These are phyloP conservation scores for Ammodramus savannarum DNA, from an alignment of 2,113 vertebrate genomes.

Conservation along the genomic window DNA sequence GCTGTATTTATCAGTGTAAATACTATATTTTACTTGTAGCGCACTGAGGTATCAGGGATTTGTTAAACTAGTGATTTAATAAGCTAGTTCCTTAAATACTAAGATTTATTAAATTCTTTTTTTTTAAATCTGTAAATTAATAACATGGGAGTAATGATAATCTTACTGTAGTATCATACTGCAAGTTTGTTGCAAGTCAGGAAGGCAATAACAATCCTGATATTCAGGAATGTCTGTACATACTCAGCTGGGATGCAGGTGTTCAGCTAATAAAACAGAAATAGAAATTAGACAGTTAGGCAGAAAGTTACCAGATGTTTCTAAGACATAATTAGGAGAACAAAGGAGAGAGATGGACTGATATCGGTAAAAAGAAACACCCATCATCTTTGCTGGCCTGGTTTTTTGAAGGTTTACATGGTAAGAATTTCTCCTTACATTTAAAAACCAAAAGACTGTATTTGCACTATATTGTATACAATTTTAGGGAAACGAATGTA, in stretches of 20 bases:
- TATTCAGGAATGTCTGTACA: conserved; percentile 1
- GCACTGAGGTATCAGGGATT: not conserved
- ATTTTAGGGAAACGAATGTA: not conserved
- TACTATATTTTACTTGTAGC: not conserved
- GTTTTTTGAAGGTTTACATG: not conserved
- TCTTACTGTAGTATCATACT: not conserved
- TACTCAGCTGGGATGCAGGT: conserved; percentile 50
- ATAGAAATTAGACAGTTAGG: conserved; percentile 11
- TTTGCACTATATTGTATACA: not conserved
- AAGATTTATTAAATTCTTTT: not conserved
- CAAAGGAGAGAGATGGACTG: not conserved
- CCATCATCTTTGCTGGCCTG: not conserved
- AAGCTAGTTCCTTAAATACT: not conserved
- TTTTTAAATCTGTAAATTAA: not conserved
- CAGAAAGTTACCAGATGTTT: conserved; percentile 37
- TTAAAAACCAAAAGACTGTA: not conserved
- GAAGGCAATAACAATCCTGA: not conserved
- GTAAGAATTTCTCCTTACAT: not conserved
- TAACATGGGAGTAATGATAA: not conserved
- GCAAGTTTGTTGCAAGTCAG: not conserved
- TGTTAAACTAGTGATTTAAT: not conserved
- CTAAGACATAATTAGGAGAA: not conserved
- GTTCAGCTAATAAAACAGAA: conserved; percentile 36
- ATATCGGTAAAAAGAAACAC: not conserved
- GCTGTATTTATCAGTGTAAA: not conserved